A percentile compares a stretch with the other conserved stretches of the same genome.
These are phyloP conservation scores for Sinohyriopsis cumingii DNA, from an alignment of 2,888 invertebrate genomes.

Conservation along the genomic window DNA sequence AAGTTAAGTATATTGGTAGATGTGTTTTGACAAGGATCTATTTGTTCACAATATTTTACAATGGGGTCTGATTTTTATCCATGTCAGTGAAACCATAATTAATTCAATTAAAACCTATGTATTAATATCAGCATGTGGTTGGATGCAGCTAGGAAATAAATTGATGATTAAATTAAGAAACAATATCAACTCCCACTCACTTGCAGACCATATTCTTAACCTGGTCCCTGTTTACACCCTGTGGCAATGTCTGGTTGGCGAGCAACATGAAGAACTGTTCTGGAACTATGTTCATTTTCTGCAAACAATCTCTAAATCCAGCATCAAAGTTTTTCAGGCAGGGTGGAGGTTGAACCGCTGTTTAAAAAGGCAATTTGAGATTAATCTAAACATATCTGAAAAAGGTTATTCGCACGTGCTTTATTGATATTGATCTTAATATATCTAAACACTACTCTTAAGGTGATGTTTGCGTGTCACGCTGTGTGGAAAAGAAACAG, in stretches of 20 bases:
- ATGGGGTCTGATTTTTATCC: too few relatives aligned
- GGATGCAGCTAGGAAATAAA: background rate
- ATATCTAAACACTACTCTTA: too few relatives aligned
- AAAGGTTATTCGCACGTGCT: too few relatives aligned
- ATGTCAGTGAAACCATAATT: too few relatives aligned
- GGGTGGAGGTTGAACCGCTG: constrained; percentile 34
- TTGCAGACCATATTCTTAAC: constrained; percentile 39
- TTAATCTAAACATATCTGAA: background rate
- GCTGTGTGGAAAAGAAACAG: too few relatives aligned
- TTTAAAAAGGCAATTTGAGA: background rate
- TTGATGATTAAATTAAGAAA: background rate
- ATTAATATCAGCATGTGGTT: too few relatives aligned
- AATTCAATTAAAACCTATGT: too few relatives aligned
- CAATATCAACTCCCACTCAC: constrained; percentile 13
- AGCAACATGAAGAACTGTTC: constrained; percentile 48
- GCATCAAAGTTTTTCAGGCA: constrained; percentile 45
- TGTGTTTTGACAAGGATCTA: too few relatives aligned
- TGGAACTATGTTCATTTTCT: constrained; percentile 24
- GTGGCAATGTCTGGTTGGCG: constrained; percentile 32
- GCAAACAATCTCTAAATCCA: constrained; percentile 38
- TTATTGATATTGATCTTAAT: too few relatives aligned
- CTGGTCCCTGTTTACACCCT: constrained; percentile 26
- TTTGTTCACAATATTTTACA: too few relatives aligned
- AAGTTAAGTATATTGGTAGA: too few relatives aligned
- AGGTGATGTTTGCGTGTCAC: too few relatives aligned